Evolutionary conservation across 2,797 vertebrate genomes (phyloP), one percentile per base, ranked within the genome.

Genomic region (Coreius guichenoti): DNA sequence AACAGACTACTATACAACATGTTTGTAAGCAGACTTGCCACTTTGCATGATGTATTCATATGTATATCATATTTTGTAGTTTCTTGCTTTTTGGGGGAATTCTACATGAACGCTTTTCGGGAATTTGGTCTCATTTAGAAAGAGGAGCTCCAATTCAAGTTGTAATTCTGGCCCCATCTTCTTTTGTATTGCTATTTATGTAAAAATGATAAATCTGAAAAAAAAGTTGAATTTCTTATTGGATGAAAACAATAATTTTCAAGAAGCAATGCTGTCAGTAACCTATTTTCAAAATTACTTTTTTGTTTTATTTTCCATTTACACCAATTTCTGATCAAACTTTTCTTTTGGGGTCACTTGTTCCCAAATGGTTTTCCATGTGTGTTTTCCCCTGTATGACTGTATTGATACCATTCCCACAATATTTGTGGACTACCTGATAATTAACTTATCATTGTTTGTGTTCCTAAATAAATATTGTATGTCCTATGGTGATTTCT

Each of bases 351-450:
- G 92, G 93, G 93, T 94, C 93, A 92, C 91, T 91, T 94, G 91
- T 94, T 94, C 94, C 93, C 93, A 91, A 93, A 95, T 91, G 93
- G 93, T 93, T 95, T 95, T 93, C 94, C 93, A 93, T 94, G 92
- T 95, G 93, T 90, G 93, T 94, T 93, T 91, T 91, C 92, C 92
- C 92, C 91, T 93, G 93, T 96, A 94, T 95, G 95, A 94, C 95
- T 95, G 94, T 96, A 95, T 95, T 91, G 95, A 95, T 95, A 94
- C 93, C 94, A 95, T 96, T 96, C 95, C 96, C 96, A 96, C 95
- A 96, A 96, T 96, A 96, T 96, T 96, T 96, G 96, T 96, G 96
- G 96, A 96, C 95, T 96, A 96, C 95, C 95, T 96, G 95, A 96
- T 96, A 95, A 96, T 96, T 96, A 96, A 96, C 95, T 96, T 96